Evolutionary conservation across 1,140 invertebrate species (phyloP), one percentile per base, ranked within the genome.

Genomic region (Reticulitermes speratus): DNA sequence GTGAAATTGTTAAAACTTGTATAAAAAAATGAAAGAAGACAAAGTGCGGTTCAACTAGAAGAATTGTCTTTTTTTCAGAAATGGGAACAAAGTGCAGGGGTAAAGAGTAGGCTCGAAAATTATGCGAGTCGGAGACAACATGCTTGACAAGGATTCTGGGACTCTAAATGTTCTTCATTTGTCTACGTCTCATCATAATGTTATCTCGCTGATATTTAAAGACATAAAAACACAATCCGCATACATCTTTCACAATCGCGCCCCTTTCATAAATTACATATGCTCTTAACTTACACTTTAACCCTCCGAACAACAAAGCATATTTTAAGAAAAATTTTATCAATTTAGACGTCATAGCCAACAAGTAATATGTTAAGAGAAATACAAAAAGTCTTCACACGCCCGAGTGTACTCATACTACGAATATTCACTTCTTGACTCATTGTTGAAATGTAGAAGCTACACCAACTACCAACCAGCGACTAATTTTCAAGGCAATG

Each of bases 121-220:
- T 75, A 14, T 30, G 65, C 9, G 14, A 0, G 6, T 3, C 7
- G n/a, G n/a, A 11, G 65, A 30, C 14, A 75, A 25, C 25, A 30
- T 3, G n/a, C 25, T 30, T 75, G 65, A 9, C 65, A 30, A 75
- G 65, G n/a, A 75, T 16, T n/a, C 25, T 25, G n/a, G 65, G n/a
- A 14, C n/a, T 8, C n/a, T 75, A 75, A 75, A 75, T 30, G 65
- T 75, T 8, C 65, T n/a, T n/a, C 25, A 75, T 75, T 75, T 75
- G 65, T 75, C 65, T 30, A 75, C 9, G 65, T 75, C 65, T 75
- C n/a, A 30, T 75, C 65, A 75, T 75, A 75, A 75, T 75, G 65
- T 25, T 30, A 30, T 75, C 25, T 75, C 65, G 65, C 25, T n/a
- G 16, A 75, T 25, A 30, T 30, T 75, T 75, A 75, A 75, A 25